These are phyloP conservation scores for Stylophora pistillata DNA, from an alignment of 64 coral and sea anemone species.

Conservation along the genomic window DNA sequence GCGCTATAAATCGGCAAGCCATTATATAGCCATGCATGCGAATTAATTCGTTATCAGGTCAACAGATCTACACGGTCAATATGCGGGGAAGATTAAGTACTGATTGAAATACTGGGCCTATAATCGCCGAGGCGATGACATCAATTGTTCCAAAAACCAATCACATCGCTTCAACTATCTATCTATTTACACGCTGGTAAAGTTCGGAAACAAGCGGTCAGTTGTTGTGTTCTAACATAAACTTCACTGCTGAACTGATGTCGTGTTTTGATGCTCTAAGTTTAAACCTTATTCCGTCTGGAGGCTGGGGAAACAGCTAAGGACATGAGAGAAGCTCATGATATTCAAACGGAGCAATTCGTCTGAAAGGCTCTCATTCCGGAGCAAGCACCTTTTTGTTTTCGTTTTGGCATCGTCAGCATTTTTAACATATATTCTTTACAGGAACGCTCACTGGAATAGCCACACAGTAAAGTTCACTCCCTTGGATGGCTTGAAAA, in stretches of 20 bases:
- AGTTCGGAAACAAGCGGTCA: neutral
- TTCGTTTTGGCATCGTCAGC: slow-evolving; percentile 8
- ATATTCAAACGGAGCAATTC: slow-evolving; percentile 26
- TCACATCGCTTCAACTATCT: neutral
- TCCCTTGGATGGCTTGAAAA: neutral
- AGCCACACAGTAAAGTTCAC: neutral
- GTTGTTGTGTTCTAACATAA: neutral
- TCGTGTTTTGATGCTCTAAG: slow-evolving; percentile 10
- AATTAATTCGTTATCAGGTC: neutral
- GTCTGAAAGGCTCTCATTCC: neutral
- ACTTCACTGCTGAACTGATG: neutral
- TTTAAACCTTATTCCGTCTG: neutral
- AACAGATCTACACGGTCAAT: neutral
- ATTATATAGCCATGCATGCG: neutral
- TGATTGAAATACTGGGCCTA: slow-evolving; percentile 14
- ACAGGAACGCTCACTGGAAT: neutral
- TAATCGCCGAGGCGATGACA: slow-evolving; percentile 10
- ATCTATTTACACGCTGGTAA: slow-evolving; percentile 8
- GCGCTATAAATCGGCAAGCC: neutral
- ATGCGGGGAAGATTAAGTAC: neutral
- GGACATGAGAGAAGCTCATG: slow-evolving; percentile 27
- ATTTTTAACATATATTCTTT: slow-evolving; percentile 27
- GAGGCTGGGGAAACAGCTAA: neutral
- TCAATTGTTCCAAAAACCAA: neutral
- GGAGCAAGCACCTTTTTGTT: neutral